Conservation (phyloP, 2,113 vertebrate species). For the Oxyruncus cristatus region DNA sequence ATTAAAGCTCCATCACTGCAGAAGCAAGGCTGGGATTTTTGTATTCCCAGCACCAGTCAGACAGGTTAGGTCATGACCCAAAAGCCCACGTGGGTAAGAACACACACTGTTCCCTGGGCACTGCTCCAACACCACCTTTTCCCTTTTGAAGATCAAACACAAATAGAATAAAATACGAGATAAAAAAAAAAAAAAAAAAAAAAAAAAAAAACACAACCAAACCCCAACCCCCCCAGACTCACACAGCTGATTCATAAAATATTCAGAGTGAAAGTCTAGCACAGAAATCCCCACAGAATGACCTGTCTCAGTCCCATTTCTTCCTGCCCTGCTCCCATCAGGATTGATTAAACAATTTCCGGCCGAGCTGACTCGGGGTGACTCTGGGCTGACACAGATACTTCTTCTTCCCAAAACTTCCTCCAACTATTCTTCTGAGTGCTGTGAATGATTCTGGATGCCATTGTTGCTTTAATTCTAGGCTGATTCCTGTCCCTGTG, state of each 20-base stretch:
- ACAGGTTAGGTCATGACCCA: not conserved
- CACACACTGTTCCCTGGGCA: not conserved
- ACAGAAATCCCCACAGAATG: not conserved
- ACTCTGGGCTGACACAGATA: not conserved
- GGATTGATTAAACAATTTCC: not conserved
- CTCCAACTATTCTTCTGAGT: not conserved
- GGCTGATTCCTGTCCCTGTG: not conserved
- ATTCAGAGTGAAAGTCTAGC: not conserved
- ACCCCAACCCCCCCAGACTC: not conserved
- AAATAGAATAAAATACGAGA: not conserved
- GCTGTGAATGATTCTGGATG: not conserved
- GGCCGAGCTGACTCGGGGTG: not conserved
- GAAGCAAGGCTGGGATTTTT: not conserved
- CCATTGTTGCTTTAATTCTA: not conserved
- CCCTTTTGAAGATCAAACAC: not conserved
- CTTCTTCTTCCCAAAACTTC: not conserved
- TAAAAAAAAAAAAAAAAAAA: not conserved
- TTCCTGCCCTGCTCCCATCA: not conserved
- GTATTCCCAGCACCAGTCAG: not conserved
- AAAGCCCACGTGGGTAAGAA: not conserved
- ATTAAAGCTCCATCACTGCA: not conserved
- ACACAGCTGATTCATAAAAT: constrained; percentile 7
- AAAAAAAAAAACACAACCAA: not conserved
- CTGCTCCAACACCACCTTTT: not conserved
- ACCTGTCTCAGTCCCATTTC: not conserved